Base-by-base conservation (phyloP, 2,113 vertebrate species). In the Silurus asotus region DNA sequence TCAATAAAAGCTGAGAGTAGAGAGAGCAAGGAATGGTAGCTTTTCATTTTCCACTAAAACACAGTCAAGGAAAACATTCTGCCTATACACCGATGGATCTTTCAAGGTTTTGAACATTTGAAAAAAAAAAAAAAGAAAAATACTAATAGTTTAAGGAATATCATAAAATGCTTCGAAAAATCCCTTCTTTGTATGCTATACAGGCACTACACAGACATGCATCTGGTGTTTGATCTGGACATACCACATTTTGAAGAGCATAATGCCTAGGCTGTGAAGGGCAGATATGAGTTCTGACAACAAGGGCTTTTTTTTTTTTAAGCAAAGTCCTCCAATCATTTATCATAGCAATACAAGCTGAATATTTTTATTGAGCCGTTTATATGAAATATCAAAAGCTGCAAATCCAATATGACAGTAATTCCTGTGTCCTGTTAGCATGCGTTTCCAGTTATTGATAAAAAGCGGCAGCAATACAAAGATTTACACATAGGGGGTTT, bases 41-140 rank as follows among this genome's bases (percentile, higher is more conserved):
- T 58, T 37, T 72, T 56, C 55, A 0, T 67, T 53, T 59, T 75
- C 37, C 10, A 37, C 59, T 65, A 19, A 55, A 78, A 84, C 3
- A 6, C 11, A 20, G 15, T 23, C 7, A 23, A 51, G 48, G 45
- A 85, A 37, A 85, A 65, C 59, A 77, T 45, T 85, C 48, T 8
- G 48, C 45, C 65, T 55, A 65, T 48, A 58, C 20, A 75, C 49
- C n/a, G 49, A 67, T 67, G 20, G 28, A 53, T 6, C 15, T 85
- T 85, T 85, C 74, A 78, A 55, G 72, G 58, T 64, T 55, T 65
- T 55, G 8, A 53, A 49, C 37, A 59, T 45, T 81, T 14, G 6
- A 83, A 51, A 77, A 51, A 65, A 51, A 56, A 82, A 55, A n/a
- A 83, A 53, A 77, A 23, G 28, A 51, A 69, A 82, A 55, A n/a